Percentiles rank a stretch among this genome's conserved stretches.
phyloP scores from a whole-genome alignment of 2,113 vertebrate species.

The Bos taurus region DNA sequence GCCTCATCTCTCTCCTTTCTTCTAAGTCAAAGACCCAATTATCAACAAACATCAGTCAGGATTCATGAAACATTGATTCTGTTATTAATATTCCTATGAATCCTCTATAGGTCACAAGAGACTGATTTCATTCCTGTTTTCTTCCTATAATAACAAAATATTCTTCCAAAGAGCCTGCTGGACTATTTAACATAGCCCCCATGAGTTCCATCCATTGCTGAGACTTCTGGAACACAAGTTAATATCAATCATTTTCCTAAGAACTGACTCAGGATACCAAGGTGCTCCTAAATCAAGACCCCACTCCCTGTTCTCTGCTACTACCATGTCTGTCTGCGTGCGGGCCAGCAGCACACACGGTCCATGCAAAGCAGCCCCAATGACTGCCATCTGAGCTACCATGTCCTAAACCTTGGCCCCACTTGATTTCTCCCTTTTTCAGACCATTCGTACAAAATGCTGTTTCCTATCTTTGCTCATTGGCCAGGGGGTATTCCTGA shows the following conservation, averaged over 20 bases:
- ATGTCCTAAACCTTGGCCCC: neutral
- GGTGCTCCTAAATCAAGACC: neutral
- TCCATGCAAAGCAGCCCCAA: neutral
- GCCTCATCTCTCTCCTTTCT: neutral
- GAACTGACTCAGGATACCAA: neutral
- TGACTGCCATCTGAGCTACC: neutral
- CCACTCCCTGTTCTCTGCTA: neutral
- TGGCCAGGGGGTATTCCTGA: neutral
- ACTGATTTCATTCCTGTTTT: neutral
- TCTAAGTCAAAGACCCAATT: neutral
- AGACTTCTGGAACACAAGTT: neutral
- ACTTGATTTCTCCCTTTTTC: neutral
- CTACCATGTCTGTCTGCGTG: fast-evolving
- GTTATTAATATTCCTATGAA: neutral
- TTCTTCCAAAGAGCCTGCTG: neutral
- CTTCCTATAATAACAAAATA: neutral
- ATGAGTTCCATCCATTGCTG: neutral
- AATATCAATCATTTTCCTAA: neutral
- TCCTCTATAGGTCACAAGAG: fast-evolving
- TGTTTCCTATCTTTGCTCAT: neutral
- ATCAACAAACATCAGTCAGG: neutral
- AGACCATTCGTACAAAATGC: neutral
- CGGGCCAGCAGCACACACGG: neutral
- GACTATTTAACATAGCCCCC: neutral
- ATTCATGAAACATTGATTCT: neutral